Percentiles rank a stretch among this genome's conserved stretches.
These are phyloP conservation scores for Gymnodraco acuticeps DNA, from an alignment of 2,797 vertebrate species.

Conservation along the genomic window DNA sequence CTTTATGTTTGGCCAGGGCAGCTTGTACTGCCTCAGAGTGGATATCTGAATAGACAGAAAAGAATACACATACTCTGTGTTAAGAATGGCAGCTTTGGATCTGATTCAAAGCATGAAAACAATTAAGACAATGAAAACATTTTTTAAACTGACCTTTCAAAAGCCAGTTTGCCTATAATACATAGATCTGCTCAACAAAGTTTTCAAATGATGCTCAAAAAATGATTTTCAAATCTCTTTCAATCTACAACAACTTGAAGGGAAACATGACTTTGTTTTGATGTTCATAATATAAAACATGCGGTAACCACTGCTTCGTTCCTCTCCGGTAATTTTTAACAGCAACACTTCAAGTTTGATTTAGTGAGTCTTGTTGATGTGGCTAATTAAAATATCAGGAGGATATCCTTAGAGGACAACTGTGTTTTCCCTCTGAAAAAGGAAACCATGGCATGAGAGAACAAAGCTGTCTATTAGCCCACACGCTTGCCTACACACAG, in stretches of 20 bases:
- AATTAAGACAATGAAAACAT: constrained; percentile 5
- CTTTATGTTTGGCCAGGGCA: constrained; percentile 96
- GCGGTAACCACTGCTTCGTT: background rate
- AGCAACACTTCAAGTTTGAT: background rate
- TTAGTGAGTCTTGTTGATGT: background rate
- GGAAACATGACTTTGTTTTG: background rate
- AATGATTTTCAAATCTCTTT: background rate
- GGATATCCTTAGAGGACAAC: constrained; percentile 25
- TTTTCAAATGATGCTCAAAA: background rate
- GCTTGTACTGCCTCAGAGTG: constrained; percentile 97
- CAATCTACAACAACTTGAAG: background rate
- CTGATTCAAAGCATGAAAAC: constrained; percentile 1
- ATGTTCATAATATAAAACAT: background rate
- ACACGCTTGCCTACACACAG: constrained; percentile 49
- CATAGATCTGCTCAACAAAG: background rate
- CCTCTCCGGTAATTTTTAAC: background rate
- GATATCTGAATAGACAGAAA: constrained; percentile 86
- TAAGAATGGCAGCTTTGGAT: background rate
- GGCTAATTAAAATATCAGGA: constrained; percentile 8
- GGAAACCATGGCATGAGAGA: constrained; percentile 41
- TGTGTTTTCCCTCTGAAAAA: constrained; percentile 34
- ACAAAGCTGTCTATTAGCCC: constrained; percentile 46
- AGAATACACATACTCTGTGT: constrained; percentile 15
- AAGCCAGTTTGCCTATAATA: background rate
- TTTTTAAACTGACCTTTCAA: constrained; percentile 1